Evolutionary conservation across 2,797 vertebrate species (phyloP).

Genomic region (Notolepis coatsorum): DNA sequence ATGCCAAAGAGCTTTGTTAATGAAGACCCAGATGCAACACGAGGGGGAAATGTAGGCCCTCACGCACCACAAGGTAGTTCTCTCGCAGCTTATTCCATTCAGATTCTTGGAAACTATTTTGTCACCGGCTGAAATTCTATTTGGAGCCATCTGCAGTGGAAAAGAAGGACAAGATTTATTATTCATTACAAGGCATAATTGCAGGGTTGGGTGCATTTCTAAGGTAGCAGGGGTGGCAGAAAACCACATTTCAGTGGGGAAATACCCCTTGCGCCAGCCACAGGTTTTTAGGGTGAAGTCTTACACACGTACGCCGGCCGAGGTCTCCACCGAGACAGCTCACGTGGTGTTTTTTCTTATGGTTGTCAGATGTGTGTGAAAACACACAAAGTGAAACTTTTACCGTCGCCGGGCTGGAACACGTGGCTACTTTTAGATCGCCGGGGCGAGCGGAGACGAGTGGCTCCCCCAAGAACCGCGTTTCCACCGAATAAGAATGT

Average conservation of each 20-base stretch:
- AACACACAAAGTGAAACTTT: conserved; percentile 16
- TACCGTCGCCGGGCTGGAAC: conserved; percentile 1
- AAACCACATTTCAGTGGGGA: conserved; percentile 22
- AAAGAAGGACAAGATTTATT: conserved; percentile 73
- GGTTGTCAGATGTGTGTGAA: conserved; percentile 13
- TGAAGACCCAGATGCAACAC: conserved; percentile 35
- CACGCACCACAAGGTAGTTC: conserved; percentile 48
- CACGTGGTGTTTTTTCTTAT: conserved; percentile 13
- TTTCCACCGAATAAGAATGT: too few species aligned
- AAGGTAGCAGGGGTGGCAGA: conserved; percentile 50
- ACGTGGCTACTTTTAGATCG: not conserved
- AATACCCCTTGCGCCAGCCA: conserved; percentile 8
- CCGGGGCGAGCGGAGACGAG: too few species aligned
- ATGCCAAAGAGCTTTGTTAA: conserved; percentile 40
- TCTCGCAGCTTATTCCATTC: conserved; percentile 63
- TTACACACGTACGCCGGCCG: not conserved
- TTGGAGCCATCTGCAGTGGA: conserved; percentile 72
- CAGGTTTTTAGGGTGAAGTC: conserved; percentile 23
- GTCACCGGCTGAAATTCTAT: conserved; percentile 71
- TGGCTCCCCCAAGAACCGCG: too few species aligned
- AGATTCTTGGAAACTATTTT: conserved; percentile 75
- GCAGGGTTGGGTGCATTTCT: conserved; percentile 51
- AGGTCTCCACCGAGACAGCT: conserved; percentile 3
- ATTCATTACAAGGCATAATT: conserved; percentile 70
- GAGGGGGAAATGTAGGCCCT: conserved; percentile 38